Percentiles rank a stretch among this genome's conserved stretches.
phyloP scores from a whole-genome alignment of 2,113 vertebrate species.

The Tychaedon coryphoeus region DNA sequence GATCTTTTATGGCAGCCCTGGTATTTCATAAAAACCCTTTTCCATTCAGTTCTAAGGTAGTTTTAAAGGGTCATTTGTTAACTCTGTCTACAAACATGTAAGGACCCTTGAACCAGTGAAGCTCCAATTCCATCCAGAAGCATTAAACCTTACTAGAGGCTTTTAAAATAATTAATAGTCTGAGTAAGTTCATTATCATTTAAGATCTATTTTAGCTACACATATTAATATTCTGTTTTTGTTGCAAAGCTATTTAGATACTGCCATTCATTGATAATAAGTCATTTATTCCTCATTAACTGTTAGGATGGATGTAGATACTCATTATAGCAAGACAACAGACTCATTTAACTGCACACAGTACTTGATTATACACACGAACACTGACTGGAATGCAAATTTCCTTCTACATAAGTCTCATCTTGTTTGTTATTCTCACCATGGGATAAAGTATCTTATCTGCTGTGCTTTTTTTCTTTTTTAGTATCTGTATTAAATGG shows the following conservation, averaged over 20 bases:
- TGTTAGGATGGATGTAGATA: conserved; percentile 76
- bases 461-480: background rate
- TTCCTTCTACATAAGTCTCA: conserved; percentile 28
- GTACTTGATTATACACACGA: conserved; percentile 67
- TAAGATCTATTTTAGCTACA: conserved; percentile 74
- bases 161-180: conserved; percentile 77
- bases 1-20: background rate
- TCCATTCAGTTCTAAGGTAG: background rate
- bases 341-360: conserved; percentile 75
- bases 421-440: conserved; percentile 45
- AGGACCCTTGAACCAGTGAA: background rate
- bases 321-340: conserved; percentile 78
- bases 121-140: conserved; percentile 21
- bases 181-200: conserved; percentile 72
- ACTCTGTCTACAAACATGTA: background rate
- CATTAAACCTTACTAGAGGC: conserved; percentile 15
- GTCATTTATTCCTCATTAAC: conserved; percentile 83
- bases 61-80: conserved; percentile 11
- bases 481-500: background rate
- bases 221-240: conserved; percentile 79
- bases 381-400: conserved; percentile 72
- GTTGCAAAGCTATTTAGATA: conserved; percentile 77
- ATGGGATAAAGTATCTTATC: conserved; percentile 5
- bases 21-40: background rate
- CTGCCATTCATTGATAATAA: conserved; percentile 78